Evolutionary conservation across 2,797 vertebrate species (phyloP).

Genomic region (Manis pentadactyla): DNA sequence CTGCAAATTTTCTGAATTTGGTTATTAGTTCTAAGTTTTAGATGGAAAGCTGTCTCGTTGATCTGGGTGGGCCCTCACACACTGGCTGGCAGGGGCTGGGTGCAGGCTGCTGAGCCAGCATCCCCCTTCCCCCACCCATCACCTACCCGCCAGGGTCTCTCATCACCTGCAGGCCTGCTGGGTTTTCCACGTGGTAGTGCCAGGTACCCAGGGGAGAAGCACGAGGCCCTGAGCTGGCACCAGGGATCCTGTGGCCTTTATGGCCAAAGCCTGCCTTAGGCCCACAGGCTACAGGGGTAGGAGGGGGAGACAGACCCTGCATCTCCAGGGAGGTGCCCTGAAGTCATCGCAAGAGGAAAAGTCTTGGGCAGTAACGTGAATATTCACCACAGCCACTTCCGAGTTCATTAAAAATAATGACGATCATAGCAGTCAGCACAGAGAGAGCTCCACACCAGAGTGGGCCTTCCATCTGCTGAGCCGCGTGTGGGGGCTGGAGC

Average conservation of each 20-base stretch:
- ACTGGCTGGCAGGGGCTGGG: neutral
- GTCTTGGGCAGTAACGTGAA: rapidly evolving
- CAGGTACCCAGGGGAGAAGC: neutral
- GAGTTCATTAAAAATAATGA: no score
- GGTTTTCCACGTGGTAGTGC: no score
- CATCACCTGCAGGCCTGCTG: no score
- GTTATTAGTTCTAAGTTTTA: neutral
- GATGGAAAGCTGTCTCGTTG: neutral
- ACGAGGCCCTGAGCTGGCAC: neutral
- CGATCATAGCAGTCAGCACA: rapidly evolving
- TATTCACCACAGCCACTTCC: rapidly evolving
- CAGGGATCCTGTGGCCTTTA: neutral
- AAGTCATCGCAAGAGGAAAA: neutral
- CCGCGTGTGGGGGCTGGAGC: rapidly evolving
- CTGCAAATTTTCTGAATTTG: neutral
- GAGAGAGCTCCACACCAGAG: neutral
- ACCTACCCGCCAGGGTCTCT: no score
- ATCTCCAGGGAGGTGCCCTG: neutral
- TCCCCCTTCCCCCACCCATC: neutral
- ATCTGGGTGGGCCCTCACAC: neutral
- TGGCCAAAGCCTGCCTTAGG: neutral
- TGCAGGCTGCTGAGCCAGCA: neutral
- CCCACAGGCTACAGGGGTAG: neutral
- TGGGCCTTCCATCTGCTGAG: rapidly evolving
- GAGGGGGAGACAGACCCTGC: neutral